phyloP scores from a whole-genome alignment of 2,888 invertebrate species.

The Nebria brevicollis region DNA sequence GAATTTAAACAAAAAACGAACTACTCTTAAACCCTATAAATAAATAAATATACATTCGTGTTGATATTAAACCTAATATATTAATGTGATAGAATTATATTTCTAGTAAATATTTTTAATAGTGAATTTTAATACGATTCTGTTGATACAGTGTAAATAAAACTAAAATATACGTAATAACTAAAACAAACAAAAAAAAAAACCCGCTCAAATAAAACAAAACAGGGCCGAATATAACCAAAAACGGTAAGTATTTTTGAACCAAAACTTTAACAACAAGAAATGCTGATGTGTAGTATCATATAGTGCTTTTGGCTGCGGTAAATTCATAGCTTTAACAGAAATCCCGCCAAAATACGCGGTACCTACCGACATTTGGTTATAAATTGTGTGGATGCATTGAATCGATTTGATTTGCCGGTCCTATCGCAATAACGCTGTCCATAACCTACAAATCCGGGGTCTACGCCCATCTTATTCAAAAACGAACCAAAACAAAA shows the following conservation, averaged over 20 bases:
- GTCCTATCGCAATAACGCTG: conserved; percentile 35
- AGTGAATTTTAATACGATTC: conserved; percentile 36
- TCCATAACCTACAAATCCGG: conserved; percentile 45
- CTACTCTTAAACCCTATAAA: conserved; percentile 20
- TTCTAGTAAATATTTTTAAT: conserved; percentile 43
- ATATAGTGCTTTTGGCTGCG: conserved; percentile 30
- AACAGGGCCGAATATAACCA: conserved; percentile 35
- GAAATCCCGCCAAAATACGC: conserved; percentile 39
- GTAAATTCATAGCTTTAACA: conserved; percentile 34
- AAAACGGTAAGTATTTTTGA: conserved; percentile 38
- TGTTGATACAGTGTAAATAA: conserved; percentile 39
- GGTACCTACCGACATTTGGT: background rate
- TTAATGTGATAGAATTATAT: conserved; percentile 44
- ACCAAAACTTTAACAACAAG: background rate
- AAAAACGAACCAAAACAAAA: conserved; percentile 58
- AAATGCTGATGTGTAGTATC: background rate
- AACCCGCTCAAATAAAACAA: conserved; percentile 8
- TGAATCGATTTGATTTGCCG: conserved; percentile 34
- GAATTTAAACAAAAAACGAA: conserved; percentile 43
- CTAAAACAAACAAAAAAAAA: conserved; percentile 3
- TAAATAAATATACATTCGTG: conserved; percentile 29
- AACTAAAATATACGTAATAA: conserved; percentile 15
- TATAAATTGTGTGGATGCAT: conserved; percentile 19
- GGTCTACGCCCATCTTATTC: conserved; percentile 58
- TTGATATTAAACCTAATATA: conserved; percentile 28